These are phyloP conservation scores for Pica pica DNA, from an alignment of 2,113 vertebrate species.

Conservation along the genomic window DNA sequence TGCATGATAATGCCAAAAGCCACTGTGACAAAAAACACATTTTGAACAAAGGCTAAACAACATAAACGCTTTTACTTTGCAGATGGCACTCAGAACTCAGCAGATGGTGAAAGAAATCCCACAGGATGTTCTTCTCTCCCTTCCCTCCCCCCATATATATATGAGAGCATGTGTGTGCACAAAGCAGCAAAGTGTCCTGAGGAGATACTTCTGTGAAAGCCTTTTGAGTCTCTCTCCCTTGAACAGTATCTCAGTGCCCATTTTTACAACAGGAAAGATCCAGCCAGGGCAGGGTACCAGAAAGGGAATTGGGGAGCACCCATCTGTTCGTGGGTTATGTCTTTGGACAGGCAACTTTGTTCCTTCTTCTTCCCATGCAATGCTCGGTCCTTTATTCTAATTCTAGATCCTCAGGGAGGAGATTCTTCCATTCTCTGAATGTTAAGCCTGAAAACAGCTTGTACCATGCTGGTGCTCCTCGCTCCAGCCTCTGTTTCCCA, in stretches of 20 bases:
- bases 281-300: background rate
- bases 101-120: slow-evolving; percentile 59
- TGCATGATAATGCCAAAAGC: slow-evolving; percentile 36
- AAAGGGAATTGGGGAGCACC: background rate
- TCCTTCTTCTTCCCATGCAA: background rate
- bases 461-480: background rate
- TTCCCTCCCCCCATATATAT: background rate
- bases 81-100: slow-evolving; percentile 44
- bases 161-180: background rate
- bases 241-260: background rate
- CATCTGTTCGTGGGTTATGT: background rate
- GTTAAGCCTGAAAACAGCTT: background rate
- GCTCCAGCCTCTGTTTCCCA: background rate
- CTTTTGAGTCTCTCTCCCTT: background rate
- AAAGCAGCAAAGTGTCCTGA: background rate
- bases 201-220: background rate
- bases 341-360: background rate
- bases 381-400: background rate
- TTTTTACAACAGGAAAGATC: background rate
- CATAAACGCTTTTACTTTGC: slow-evolving; percentile 6
- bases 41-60: slow-evolving; percentile 61
- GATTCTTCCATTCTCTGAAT: background rate
- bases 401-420: slow-evolving; percentile 7
- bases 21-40: slow-evolving; percentile 32
- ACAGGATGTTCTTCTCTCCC: slow-evolving; percentile 34